phyloP scores from a whole-genome alignment of 2,888 invertebrate species.

The Ethmia dodecea region DNA sequence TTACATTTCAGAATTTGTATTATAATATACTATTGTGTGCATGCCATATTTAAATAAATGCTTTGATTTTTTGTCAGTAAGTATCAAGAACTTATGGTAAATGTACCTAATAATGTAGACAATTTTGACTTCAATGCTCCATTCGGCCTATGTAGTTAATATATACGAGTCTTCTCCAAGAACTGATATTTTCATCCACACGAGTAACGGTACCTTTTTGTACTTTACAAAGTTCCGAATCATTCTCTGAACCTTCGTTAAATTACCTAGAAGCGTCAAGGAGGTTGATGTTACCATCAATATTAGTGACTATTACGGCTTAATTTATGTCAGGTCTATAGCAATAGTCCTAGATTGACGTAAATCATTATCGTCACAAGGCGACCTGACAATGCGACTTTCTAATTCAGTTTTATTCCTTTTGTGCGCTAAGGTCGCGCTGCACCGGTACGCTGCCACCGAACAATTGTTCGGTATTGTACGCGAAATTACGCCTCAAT shows the following conservation, averaged over 20 bases:
- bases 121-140: no score
- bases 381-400: conserved; percentile 46
- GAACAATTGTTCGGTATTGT: conserved; percentile 46
- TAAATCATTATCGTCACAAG: conserved; percentile 53
- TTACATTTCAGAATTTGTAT: no score
- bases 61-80: no score
- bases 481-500: conserved; percentile 64
- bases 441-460: conserved; percentile 42
- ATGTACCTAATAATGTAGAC: no score
- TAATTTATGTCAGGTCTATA: conserved; percentile 39
- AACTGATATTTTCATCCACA: conserved; percentile 37
- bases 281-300: conserved; percentile 30
- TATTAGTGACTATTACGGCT: conserved; percentile 33
- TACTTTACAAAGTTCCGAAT: conserved; percentile 31
- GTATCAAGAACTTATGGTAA: no score
- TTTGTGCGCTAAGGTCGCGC: conserved; percentile 37
- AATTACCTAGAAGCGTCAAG: conserved; percentile 33
- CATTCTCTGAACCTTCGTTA: conserved; percentile 35
- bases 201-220: conserved; percentile 38
- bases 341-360: conserved; percentile 46
- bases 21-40: no score
- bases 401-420: conserved; percentile 46
- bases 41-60: no score
- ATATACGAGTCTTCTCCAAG: no score
- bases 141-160: no score